These are phyloP conservation scores for Scytalopus superciliaris DNA, from an alignment of 2,113 vertebrate species.

Conservation along the genomic window DNA sequence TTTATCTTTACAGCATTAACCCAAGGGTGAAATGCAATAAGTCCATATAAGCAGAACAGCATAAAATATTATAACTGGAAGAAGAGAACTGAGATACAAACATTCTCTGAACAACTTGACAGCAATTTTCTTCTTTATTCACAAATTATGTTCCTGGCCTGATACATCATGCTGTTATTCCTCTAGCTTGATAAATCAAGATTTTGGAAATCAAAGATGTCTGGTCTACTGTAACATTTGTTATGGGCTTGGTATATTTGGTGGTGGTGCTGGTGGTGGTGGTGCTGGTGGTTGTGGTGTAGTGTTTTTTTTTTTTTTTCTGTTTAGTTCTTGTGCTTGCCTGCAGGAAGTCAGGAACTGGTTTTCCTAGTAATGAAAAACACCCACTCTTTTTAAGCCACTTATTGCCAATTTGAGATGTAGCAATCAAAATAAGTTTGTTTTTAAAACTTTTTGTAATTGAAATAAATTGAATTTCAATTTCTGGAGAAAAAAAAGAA, in stretches of 20 bases:
- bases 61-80: background rate
- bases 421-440: background rate
- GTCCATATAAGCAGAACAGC: background rate
- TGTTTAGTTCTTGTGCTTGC: background rate
- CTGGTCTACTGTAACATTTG: background rate
- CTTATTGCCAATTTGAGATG: background rate
- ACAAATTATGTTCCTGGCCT: background rate
- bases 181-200: background rate
- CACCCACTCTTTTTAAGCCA: background rate
- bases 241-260: background rate
- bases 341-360: background rate
- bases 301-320: background rate
- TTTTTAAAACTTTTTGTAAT: background rate
- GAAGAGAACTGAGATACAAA: background rate
- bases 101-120: rapidly evolving
- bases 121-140: background rate
- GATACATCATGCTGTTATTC: background rate
- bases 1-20: background rate
- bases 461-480: background rate
- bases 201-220: background rate
- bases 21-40: background rate
- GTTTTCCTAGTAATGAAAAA: background rate
- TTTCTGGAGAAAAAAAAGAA: background rate
- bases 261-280: background rate
- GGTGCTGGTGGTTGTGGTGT: background rate